A percentile compares a stretch with the other conserved stretches of the same genome.
Evolutionary conservation across 2,113 vertebrate species (phyloP).

Genomic region (Felis chaus): DNA sequence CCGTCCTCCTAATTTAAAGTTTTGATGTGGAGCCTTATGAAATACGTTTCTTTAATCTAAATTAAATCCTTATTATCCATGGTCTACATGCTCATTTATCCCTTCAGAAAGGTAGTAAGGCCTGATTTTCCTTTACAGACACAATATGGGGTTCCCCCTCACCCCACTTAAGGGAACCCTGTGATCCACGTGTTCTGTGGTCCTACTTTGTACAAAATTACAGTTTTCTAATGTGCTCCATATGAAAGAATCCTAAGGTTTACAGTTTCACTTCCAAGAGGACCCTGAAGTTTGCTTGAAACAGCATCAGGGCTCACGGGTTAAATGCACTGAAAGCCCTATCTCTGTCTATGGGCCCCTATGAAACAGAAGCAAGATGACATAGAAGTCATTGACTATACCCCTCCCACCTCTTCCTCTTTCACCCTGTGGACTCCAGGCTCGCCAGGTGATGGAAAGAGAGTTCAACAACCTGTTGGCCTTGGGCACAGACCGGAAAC

Average conservation of each 20-base stretch:
- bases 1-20: neutral
- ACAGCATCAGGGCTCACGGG: neutral
- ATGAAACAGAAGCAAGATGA: neutral
- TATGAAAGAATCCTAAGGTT: neutral
- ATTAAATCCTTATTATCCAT: neutral
- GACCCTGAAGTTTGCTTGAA: neutral
- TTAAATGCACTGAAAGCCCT: neutral
- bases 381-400: neutral
- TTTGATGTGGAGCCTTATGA: neutral
- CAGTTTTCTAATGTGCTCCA: neutral
- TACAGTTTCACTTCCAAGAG: neutral
- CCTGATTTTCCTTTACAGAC: neutral
- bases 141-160: neutral
- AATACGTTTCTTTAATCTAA: neutral
- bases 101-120: neutral
- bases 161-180: neutral
- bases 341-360: neutral
- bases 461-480: constrained; percentile 98
- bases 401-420: neutral
- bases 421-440: constrained; percentile 82
- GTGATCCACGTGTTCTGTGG: neutral
- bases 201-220: neutral
- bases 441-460: constrained; percentile 96
- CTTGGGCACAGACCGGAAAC: constrained; percentile 93
- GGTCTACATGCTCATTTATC: neutral